Base-by-base conservation (phyloP, 1,140 invertebrate species). In the Laupala kohalensis region DNA sequence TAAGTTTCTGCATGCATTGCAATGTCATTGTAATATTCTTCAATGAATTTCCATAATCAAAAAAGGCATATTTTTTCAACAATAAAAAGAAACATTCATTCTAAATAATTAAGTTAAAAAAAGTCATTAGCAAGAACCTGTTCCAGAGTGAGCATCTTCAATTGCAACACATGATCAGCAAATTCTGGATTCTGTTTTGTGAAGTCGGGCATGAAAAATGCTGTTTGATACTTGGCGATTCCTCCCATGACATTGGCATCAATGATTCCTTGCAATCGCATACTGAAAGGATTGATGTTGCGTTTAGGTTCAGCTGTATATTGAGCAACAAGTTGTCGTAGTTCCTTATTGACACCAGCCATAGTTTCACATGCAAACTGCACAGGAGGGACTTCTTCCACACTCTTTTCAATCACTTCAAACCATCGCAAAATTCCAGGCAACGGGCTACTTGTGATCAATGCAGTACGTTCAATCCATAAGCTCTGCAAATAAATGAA, bases 171-270 rank as follows among this genome's bases (percentile, higher is more conserved):
- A 76, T 94, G 88, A 0, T 87, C 86, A 29, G 86, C 83, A 76
- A 90, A 88, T 5, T 92, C 88, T 2, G 90, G 88, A 77, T 91
- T 89, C 3, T 88, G 84, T n/a, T 86, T 84, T 0, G 88, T 81
- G 78, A 94, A 96, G 72, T 95, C 91, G 4, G 89, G 82, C 4
- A 88, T 90, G 68, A 97, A 90, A 79, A 98, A 97, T 5, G 94
- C 94, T 75, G 95, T 91, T 76, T 95, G 93, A 77, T 97, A 98
- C 78, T 96, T 97, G 30, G 90, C 90, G 68, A 97, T 93, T 9
- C 96, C 96, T n/a, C 95, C 95, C 86, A 95, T 94, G 0, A 98
- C 95, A 75, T 95, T 95, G 0, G 95, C 94, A 80, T 97, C 95
- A 73, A 97, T 95, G 27, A 95, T 93, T 23, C 95, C 95, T 80